Evolutionary conservation across 2,888 invertebrate genomes (phyloP).

Genomic region (Nomada fucata): DNA sequence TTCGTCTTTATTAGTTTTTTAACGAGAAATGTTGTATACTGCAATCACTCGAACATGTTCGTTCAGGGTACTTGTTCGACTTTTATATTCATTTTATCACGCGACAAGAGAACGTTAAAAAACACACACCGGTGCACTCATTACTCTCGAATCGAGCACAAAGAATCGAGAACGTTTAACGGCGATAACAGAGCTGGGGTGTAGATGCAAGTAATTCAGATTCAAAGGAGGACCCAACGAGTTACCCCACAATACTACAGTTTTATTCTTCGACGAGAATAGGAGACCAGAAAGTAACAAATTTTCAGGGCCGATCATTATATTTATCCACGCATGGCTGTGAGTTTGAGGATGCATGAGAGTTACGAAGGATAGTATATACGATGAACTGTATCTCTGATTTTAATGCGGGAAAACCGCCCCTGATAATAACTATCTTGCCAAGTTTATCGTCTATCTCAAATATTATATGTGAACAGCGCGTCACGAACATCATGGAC

Average conservation of each 20-base stretch:
- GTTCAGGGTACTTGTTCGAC: slow-evolving; percentile 69
- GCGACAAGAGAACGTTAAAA: slow-evolving; percentile 5
- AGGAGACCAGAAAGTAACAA: slow-evolving; percentile 61
- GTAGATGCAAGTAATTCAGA: background rate
- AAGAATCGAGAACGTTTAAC: background rate
- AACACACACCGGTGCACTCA: slow-evolving; percentile 1
- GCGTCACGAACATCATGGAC: background rate
- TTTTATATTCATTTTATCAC: slow-evolving; percentile 17
- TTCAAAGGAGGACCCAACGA: background rate
- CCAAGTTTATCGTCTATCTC: slow-evolving; percentile 70
- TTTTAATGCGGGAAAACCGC: slow-evolving; percentile 31
- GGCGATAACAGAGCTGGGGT: background rate
- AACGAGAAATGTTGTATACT: slow-evolving; percentile 22
- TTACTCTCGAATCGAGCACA: slow-evolving; percentile 23
- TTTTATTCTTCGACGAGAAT: slow-evolving; percentile 11
- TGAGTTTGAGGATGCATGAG: slow-evolving; percentile 70
- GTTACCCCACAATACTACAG: background rate
- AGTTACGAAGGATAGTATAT: slow-evolving; percentile 44
- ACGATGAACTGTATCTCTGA: slow-evolving; percentile 51
- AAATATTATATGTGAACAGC: slow-evolving; percentile 58
- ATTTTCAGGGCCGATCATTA: slow-evolving; percentile 50
- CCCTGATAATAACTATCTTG: slow-evolving; percentile 69
- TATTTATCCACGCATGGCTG: slow-evolving; percentile 71
- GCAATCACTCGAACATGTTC: slow-evolving; percentile 60
- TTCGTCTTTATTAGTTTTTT: slow-evolving; percentile 68